Conservation (phyloP, 2,797 vertebrate species). For the Sciaenops ocellatus region DNA sequence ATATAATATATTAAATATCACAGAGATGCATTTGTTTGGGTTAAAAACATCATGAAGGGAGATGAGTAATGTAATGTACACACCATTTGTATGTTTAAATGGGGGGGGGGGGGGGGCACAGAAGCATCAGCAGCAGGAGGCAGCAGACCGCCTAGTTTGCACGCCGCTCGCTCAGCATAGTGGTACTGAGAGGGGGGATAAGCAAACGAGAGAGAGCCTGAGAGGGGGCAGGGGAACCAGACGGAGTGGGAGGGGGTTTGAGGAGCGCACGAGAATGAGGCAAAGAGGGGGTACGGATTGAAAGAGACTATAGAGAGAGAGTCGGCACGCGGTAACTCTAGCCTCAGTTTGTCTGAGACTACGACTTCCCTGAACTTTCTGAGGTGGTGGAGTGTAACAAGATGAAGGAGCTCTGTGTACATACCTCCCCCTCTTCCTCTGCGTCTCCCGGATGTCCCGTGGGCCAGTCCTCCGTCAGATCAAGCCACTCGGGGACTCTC, state of each 20-base stretch:
- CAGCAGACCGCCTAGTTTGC: slow-evolving; percentile 64
- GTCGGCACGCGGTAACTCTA: slow-evolving; percentile 65
- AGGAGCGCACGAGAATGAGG: slow-evolving; percentile 52
- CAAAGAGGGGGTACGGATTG: slow-evolving; percentile 58
- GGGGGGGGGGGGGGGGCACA: slow-evolving; percentile 15
- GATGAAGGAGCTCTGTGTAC: slow-evolving; percentile 90
- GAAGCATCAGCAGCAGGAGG: slow-evolving; percentile 70
- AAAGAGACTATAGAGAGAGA: slow-evolving; percentile 62
- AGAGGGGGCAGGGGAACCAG: slow-evolving; percentile 53
- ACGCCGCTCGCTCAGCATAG: slow-evolving; percentile 37
- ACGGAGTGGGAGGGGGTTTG: slow-evolving; percentile 63
- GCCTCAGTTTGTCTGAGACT: slow-evolving; percentile 68
- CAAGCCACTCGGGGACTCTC: slow-evolving; percentile 68
- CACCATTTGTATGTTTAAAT: slow-evolving; percentile 33
- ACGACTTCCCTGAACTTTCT: slow-evolving; percentile 67
- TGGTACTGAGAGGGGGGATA: slow-evolving; percentile 26
- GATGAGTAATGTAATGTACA: slow-evolving; percentile 2
- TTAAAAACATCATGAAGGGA: background rate
- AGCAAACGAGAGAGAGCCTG: slow-evolving; percentile 34
- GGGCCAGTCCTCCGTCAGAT: slow-evolving; percentile 60
- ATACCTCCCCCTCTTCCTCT: slow-evolving; percentile 79
- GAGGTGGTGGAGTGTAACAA: slow-evolving; percentile 68
- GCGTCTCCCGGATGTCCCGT: slow-evolving; percentile 67
- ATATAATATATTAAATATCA: background rate
- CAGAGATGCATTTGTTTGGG: background rate